Evolutionary conservation across 2,797 vertebrate species (phyloP).

Genomic region (Pterois miles): DNA sequence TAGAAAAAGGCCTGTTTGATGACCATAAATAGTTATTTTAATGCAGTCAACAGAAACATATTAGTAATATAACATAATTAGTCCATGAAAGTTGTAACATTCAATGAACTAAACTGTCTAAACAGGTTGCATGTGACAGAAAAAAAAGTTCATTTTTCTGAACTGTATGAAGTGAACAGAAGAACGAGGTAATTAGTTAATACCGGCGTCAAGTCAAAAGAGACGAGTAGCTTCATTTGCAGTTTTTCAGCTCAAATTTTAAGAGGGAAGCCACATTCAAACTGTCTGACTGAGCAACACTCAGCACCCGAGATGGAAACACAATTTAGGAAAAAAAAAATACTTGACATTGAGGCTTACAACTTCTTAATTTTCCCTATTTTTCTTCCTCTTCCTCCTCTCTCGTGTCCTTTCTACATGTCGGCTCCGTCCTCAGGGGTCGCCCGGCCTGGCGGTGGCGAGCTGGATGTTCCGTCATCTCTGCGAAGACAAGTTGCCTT

Average conservation of each 20-base stretch:
- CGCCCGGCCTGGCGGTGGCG: conserved; percentile 10
- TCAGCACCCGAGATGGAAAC: neutral
- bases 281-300: neutral
- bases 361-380: neutral
- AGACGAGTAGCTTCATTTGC: neutral
- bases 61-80: neutral
- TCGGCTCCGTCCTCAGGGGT: neutral
- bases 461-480: conserved; percentile 51
- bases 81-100: neutral
- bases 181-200: neutral
- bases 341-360: too few species aligned
- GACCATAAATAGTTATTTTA: neutral
- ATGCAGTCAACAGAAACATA: neutral
- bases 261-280: neutral
- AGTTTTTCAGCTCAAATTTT: too few species aligned
- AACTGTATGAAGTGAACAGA: neutral
- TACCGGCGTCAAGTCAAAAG: neutral
- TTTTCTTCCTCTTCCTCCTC: neutral
- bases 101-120: neutral
- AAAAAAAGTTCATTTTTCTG: neutral
- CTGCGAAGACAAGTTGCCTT: conserved; percentile 38
- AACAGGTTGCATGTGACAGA: too few species aligned
- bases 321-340: neutral
- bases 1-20: neutral
- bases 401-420: conserved; percentile 5